Evolutionary conservation across 2,113 vertebrate genomes (phyloP).

Genomic region (Globicephala melas): DNA sequence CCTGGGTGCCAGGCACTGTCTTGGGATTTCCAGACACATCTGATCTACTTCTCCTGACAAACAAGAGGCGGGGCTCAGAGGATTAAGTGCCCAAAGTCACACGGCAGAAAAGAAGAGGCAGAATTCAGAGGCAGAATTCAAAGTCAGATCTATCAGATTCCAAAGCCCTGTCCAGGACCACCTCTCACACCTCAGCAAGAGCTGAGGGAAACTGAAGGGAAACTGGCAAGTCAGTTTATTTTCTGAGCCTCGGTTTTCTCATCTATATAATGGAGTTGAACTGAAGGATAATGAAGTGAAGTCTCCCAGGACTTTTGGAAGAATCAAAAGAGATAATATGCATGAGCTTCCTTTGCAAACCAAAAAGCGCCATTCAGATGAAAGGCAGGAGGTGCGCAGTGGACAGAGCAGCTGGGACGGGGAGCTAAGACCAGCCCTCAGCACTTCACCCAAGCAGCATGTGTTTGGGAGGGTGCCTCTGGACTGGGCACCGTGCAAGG

Average conservation of each 20-base stretch:
- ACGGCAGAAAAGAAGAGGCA: neutral
- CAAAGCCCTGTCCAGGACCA: neutral
- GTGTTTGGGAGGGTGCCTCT: neutral
- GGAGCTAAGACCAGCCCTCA: neutral
- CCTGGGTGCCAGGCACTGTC: neutral
- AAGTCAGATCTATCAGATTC: neutral
- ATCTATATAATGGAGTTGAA: neutral
- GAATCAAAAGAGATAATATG: neutral
- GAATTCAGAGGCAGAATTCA: neutral
- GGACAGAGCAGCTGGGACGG: neutral
- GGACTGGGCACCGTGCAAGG: neutral
- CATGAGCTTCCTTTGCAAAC: neutral
- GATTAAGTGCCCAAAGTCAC: neutral
- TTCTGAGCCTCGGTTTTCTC: neutral
- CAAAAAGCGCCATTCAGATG: neutral
- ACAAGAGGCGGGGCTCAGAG: neutral
- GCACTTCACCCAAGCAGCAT: neutral
- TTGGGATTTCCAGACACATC: neutral
- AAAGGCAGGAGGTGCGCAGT: neutral
- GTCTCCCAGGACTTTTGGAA: neutral
- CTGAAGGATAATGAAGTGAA: neutral
- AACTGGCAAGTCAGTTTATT: neutral
- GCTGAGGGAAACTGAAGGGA: neutral
- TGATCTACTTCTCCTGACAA: neutral
- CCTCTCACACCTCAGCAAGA: neutral